Conservation (phyloP, 2,888 invertebrate species). For the Aproaerema taeniolella region DNA sequence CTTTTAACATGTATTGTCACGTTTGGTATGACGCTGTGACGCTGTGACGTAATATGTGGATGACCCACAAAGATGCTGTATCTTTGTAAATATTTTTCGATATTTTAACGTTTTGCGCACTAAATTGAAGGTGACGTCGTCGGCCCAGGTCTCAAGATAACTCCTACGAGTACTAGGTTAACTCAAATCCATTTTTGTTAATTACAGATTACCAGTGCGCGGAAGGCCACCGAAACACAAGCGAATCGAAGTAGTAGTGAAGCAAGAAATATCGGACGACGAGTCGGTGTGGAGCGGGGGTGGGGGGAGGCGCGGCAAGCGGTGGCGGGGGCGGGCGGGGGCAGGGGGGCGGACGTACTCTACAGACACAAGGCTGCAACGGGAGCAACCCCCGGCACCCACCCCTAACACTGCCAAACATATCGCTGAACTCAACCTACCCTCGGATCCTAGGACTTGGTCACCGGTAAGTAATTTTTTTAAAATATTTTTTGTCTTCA, state of each 20-base stretch:
- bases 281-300: constrained; percentile 56
- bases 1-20: too few species aligned
- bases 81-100: too few species aligned
- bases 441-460: constrained; percentile 49
- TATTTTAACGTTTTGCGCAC: too few species aligned
- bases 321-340: constrained; percentile 32
- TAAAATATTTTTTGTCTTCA: too few species aligned
- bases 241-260: constrained; percentile 55
- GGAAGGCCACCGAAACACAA: constrained; percentile 67
- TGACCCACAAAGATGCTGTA: too few species aligned
- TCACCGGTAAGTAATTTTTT: constrained; percentile 54
- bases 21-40: too few species aligned
- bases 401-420: constrained; percentile 82
- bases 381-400: constrained; percentile 18
- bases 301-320: constrained; percentile 41
- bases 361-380: not conserved
- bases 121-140: too few species aligned
- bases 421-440: constrained; percentile 42
- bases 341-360: not conserved
- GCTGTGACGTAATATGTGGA: too few species aligned
- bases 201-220: constrained; percentile 36
- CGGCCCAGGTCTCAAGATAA: too few species aligned
- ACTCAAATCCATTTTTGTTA: too few species aligned
- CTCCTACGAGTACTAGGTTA: too few species aligned
- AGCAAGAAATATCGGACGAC: constrained; percentile 59